phyloP scores from a whole-genome alignment of 1,140 invertebrate species.

The Cherax destructor region DNA sequence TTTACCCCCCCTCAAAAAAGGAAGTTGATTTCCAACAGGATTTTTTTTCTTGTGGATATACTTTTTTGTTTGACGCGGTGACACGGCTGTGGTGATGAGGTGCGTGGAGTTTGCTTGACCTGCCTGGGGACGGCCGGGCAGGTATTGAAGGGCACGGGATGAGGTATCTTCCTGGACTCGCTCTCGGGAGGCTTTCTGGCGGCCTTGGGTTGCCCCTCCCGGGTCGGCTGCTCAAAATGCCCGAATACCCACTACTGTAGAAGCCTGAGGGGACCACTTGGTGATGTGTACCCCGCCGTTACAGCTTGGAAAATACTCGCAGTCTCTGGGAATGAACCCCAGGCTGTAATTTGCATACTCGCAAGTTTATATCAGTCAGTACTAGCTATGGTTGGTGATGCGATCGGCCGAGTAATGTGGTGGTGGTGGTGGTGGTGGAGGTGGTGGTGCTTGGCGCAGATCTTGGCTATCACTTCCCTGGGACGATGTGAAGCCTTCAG shows the following conservation, averaged over 20 bases:
- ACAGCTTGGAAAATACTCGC: background rate
- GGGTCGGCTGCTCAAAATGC: background rate
- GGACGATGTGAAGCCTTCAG: conserved; percentile 48
- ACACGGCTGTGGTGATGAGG: background rate
- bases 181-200: conserved; percentile 20
- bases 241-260: background rate
- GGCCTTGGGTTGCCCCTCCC: conserved; percentile 28
- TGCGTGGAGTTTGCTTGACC: background rate
- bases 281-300: background rate
- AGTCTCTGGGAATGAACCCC: conserved; percentile 17
- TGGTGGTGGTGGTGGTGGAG: conserved; percentile 61
- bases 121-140: background rate
- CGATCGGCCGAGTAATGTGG: conserved; percentile 24
- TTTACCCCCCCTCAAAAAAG: background rate
- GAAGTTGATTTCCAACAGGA: background rate
- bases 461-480: background rate
- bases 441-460: conserved; percentile 43
- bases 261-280: background rate
- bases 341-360: conserved; percentile 9
- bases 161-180: conserved; percentile 15
- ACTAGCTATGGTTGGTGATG: conserved; percentile 12
- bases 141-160: conserved; percentile 22
- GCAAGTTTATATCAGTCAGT: background rate
- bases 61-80: background rate
- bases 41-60: background rate